Evolutionary conservation across 1,140 invertebrate genomes (phyloP).

Genomic region (Rhopalosiphum padi): DNA sequence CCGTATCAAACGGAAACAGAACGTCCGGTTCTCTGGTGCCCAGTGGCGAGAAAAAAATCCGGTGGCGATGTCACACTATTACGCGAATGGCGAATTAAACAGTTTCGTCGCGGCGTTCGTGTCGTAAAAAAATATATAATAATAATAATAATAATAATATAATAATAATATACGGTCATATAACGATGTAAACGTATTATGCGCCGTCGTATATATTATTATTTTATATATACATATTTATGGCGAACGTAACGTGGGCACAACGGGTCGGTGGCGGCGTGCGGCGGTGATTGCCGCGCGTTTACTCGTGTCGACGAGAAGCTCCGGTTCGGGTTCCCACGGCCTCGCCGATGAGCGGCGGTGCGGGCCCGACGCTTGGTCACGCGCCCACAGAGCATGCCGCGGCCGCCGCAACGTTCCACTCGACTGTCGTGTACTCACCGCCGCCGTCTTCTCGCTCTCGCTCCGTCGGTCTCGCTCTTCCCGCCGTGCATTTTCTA

Average conservation of each 20-base stretch:
- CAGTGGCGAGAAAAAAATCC: background rate
- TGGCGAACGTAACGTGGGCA: background rate
- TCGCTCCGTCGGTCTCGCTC: background rate
- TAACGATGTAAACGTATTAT: constrained; percentile 11
- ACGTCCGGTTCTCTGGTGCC: background rate
- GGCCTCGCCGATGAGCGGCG: constrained; percentile 13
- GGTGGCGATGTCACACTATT: background rate
- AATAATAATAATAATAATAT: background rate
- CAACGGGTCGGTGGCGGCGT: background rate
- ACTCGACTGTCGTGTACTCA: background rate
- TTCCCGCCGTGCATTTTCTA: background rate
- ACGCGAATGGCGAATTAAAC: background rate
- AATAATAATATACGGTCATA: background rate
- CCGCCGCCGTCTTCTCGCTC: background rate
- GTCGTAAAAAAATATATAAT: background rate
- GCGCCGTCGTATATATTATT: background rate
- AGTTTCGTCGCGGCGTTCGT: background rate
- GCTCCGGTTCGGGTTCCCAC: constrained; percentile 54
- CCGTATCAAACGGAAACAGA: background rate
- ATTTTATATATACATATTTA: background rate
- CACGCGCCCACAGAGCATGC: constrained; percentile 41
- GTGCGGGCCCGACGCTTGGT: constrained; percentile 17
- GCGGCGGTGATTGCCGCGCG: constrained; percentile 20
- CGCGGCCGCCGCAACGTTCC: constrained; percentile 10
- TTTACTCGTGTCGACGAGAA: constrained; percentile 42